Evolutionary conservation across 2,797 vertebrate species (phyloP).

Genomic region (Tachyglossus aculeatus): DNA sequence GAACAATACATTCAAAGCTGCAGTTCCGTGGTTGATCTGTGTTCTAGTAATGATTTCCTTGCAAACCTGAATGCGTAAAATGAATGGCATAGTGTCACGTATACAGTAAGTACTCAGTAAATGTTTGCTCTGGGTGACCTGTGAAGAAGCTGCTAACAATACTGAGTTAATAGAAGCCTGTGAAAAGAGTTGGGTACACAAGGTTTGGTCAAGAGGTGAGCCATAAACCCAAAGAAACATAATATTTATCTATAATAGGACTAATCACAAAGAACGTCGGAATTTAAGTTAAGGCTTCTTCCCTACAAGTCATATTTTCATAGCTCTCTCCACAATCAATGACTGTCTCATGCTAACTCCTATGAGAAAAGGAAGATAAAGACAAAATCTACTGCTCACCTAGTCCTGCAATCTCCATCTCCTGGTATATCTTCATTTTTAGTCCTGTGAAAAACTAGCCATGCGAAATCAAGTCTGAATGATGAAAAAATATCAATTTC

Average conservation of each 20-base stretch:
- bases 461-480: slow-evolving; percentile 52
- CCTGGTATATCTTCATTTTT: slow-evolving; percentile 53
- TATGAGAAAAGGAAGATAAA: slow-evolving; percentile 54
- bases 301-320: slow-evolving; percentile 43
- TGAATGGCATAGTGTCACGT: too few species aligned
- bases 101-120: too few species aligned
- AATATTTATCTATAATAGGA: slow-evolving; percentile 60
- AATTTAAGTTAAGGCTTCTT: slow-evolving; percentile 45
- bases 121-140: too few species aligned
- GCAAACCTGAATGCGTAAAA: too few species aligned
- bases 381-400: slow-evolving; percentile 61
- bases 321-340: slow-evolving; percentile 52
- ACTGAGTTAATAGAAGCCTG: slow-evolving; percentile 40
- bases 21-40: too few species aligned
- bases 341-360: slow-evolving; percentile 62
- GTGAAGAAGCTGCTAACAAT: slow-evolving; percentile 7
- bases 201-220: slow-evolving; percentile 52
- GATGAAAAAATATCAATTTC: slow-evolving; percentile 53
- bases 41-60: too few species aligned
- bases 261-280: slow-evolving; percentile 45
- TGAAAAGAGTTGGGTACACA: slow-evolving; percentile 60
- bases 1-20: too few species aligned
- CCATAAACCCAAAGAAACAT: slow-evolving; percentile 56
- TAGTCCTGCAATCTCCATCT: slow-evolving; percentile 57
- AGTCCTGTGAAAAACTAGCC: slow-evolving; percentile 45